Percentiles rank a stretch among this genome's conserved stretches.
phyloP scores from a whole-genome alignment of 2,113 vertebrate genomes.

The Amphiprion ocellaris region DNA sequence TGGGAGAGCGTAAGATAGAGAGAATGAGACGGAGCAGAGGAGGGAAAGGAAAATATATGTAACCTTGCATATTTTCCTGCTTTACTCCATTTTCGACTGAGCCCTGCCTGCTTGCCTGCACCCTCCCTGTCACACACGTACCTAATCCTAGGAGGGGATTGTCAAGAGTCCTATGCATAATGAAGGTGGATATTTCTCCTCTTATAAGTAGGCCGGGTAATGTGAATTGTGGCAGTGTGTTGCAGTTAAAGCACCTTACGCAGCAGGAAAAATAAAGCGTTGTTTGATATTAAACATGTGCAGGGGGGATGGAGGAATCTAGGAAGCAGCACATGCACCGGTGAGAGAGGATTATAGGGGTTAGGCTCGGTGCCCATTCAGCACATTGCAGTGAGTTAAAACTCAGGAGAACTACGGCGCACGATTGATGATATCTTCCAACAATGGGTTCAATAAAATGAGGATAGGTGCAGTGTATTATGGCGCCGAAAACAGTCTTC shows the following conservation, averaged over 20 bases:
- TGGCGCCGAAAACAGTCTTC: neutral
- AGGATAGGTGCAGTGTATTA: slow-evolving; percentile 15
- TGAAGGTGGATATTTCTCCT: slow-evolving; percentile 69
- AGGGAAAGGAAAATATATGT: slow-evolving; percentile 7
- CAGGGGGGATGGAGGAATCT: slow-evolving; percentile 29
- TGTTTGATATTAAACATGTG: slow-evolving; percentile 70
- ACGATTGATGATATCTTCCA: slow-evolving; percentile 57
- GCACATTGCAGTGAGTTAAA: slow-evolving; percentile 61
- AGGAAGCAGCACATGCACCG: slow-evolving; percentile 37
- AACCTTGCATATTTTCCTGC: slow-evolving; percentile 63
- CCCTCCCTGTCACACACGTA: slow-evolving; percentile 56
- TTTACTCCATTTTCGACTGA: slow-evolving; percentile 50
- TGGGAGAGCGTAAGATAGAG: slow-evolving; percentile 17
- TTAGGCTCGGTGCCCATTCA: slow-evolving; percentile 65
- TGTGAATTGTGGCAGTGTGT: slow-evolving; percentile 61
- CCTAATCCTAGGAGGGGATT: slow-evolving; percentile 76
- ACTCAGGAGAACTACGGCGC: slow-evolving; percentile 32
- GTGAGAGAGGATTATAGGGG: slow-evolving; percentile 65
- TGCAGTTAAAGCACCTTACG: slow-evolving; percentile 43
- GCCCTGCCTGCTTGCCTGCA: slow-evolving; percentile 37
- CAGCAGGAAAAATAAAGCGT: slow-evolving; percentile 57
- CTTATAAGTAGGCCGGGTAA: slow-evolving; percentile 58
- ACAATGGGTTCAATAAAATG: slow-evolving; percentile 35
- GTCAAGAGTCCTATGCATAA: slow-evolving; percentile 72
- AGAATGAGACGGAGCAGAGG: slow-evolving; percentile 10